Evolutionary conservation across 2,113 vertebrate genomes (phyloP), one percentile per base, ranked within the genome.

Genomic region (Rana temporaria): DNA sequence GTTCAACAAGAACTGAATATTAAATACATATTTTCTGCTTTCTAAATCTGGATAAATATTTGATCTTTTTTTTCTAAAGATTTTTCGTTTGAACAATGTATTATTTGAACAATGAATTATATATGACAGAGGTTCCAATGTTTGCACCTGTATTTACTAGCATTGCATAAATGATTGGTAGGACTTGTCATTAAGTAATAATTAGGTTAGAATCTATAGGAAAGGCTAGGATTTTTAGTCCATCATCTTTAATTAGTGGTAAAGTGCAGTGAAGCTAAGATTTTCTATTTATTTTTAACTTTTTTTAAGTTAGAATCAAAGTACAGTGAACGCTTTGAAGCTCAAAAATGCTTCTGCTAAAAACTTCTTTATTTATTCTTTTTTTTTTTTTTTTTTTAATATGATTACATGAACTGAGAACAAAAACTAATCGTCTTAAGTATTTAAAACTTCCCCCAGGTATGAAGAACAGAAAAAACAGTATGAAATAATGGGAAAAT

Each of bases 361-460:
- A 19, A 56, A 69, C 20, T 69, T 81, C 32, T 59, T 14, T 70
- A 34, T 26, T 62, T 48, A 52, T 52, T 80, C 26, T 52, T 72
- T 30, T 30, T 55, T 52, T 24, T 30, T 24, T 30, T 55, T 52
- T 24, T 42, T 19, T 22, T 32, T 79, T 79, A 34, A 84, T 74
- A 73, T 74, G 63, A 80, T 84, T 59, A 79, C 56, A 70, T 34
- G 20, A 66, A 63, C 72, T 52, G 24, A 75, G 84, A 67, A 84
- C 70, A 84, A 69, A 55, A 59, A 75, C 24, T 68, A 84, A 84
- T 84, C 70, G 38, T n/a, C 84, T 84, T 81, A 74, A 81, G 18
- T 68, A 75, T 81, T 70, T 76, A 56, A 66, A 74, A 68, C 55
- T 53, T 81, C 38, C 55, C 64, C 60, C 32, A 84, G 78, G 70